Conservation (phyloP, 2,113 vertebrate species). For the Scopus umbretta region DNA sequence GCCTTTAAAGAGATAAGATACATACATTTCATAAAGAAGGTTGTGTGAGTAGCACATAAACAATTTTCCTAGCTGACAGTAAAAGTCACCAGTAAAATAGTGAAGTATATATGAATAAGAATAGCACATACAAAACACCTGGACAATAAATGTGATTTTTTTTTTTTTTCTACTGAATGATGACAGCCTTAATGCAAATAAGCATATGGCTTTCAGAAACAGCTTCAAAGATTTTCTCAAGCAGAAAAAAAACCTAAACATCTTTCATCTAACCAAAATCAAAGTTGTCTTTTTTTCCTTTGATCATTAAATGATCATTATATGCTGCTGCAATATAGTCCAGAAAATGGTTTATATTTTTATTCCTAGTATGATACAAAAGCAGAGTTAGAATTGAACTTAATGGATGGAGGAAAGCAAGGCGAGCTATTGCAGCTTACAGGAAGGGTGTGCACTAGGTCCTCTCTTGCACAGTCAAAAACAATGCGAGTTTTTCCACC, state of each 20-base stretch:
- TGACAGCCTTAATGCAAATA: background rate
- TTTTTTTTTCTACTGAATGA: background rate
- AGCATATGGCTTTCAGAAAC: background rate
- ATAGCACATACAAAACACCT: background rate
- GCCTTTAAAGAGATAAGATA: background rate
- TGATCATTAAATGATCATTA: background rate
- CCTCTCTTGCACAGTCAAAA: background rate
- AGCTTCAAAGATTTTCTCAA: background rate
- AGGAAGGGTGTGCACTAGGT: background rate
- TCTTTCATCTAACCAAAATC: background rate
- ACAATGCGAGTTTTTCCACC: background rate
- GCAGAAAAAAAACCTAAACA: background rate
- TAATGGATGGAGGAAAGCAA: background rate
- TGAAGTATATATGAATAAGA: background rate
- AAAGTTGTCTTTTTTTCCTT: background rate
- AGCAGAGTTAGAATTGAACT: background rate
- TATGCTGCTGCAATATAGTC: background rate
- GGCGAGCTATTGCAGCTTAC: background rate
- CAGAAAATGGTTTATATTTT: background rate
- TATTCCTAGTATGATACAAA: background rate
- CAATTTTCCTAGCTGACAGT: background rate
- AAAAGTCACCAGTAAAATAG: background rate
- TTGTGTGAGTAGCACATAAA: background rate
- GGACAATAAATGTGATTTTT: background rate
- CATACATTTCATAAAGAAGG: background rate